phyloP scores from a whole-genome alignment of 2,888 invertebrate species.

The Cheiracanthium punctorium region DNA sequence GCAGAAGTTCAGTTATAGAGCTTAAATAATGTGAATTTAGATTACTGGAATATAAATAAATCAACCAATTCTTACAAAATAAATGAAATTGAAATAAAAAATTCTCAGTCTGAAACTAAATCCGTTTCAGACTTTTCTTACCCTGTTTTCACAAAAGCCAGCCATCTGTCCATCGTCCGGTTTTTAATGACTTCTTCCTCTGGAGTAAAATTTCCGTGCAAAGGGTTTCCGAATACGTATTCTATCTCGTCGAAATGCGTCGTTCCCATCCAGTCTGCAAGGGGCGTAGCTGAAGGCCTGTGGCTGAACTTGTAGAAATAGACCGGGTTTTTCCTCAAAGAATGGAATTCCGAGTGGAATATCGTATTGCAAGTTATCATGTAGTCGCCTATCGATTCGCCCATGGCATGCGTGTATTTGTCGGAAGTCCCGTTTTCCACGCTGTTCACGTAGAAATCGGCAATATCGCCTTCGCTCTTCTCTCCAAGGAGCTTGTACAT shows the following conservation, averaged over 20 bases:
- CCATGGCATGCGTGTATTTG: constrained; percentile 33
- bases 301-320: constrained; percentile 63
- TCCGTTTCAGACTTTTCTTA: no score
- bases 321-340: constrained; percentile 41
- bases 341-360: constrained; percentile 53
- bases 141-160: constrained; percentile 55
- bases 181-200: constrained; percentile 31
- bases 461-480: constrained; percentile 21
- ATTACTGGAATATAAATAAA: no score
- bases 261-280: constrained; percentile 65
- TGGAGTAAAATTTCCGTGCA: constrained; percentile 41
- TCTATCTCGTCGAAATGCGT: constrained; percentile 64
- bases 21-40: no score
- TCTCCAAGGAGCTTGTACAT: constrained; percentile 24
- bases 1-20: no score
- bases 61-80: no score
- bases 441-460: constrained; percentile 40
- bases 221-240: constrained; percentile 62
- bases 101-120: no score
- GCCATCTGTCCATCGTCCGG: constrained; percentile 47
- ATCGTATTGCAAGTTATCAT: constrained; percentile 44
- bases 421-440: constrained; percentile 28
- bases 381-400: constrained; percentile 53
- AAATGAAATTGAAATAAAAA: no score
- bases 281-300: constrained; percentile 18